phyloP scores from a whole-genome alignment of 1,140 invertebrate genomes.

The Drosophila parvula region DNA sequence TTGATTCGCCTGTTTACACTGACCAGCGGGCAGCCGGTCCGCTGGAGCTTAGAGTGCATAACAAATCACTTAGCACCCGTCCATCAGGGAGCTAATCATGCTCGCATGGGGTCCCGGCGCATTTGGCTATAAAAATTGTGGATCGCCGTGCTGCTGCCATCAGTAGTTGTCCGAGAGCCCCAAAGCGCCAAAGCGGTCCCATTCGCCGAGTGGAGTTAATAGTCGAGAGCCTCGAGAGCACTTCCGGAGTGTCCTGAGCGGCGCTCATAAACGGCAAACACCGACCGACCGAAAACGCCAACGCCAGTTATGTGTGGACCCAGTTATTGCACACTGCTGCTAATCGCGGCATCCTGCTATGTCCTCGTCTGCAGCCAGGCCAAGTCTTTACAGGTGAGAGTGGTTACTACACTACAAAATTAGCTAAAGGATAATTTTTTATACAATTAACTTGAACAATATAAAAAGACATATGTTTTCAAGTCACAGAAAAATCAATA shows the following conservation, averaged over 20 bases:
- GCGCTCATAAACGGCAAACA: conserved; percentile 36
- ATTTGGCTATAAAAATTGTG: conserved; percentile 68
- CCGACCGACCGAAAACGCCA: neutral
- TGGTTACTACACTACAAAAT: conserved; percentile 1
- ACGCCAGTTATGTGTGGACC: conserved; percentile 68
- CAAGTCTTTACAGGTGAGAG: conserved; percentile 69
- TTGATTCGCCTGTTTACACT: conserved; percentile 55
- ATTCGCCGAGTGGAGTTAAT: conserved; percentile 16
- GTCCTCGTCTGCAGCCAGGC: conserved; percentile 63
- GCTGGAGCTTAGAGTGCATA: conserved; percentile 53
- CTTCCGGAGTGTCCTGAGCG: conserved; percentile 29
- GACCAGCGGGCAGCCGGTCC: conserved; percentile 42
- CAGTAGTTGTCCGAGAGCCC: conserved; percentile 65
- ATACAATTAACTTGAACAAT: neutral
- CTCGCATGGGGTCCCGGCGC: conserved; percentile 29
- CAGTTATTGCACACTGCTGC: conserved; percentile 72
- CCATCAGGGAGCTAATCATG: conserved; percentile 68
- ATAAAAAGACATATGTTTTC: neutral
- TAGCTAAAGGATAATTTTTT: neutral
- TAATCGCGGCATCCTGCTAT: conserved; percentile 71
- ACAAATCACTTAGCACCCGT: conserved; percentile 79
- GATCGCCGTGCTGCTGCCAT: conserved; percentile 38
- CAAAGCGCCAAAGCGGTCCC: conserved; percentile 40
- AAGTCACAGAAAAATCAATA: neutral
- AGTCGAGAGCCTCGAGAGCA: conserved; percentile 30